Percentiles rank a stretch among this genome's conserved stretches.
Conservation (phyloP, 2,888 invertebrate genomes). For the Eristalis tenax region DNA sequence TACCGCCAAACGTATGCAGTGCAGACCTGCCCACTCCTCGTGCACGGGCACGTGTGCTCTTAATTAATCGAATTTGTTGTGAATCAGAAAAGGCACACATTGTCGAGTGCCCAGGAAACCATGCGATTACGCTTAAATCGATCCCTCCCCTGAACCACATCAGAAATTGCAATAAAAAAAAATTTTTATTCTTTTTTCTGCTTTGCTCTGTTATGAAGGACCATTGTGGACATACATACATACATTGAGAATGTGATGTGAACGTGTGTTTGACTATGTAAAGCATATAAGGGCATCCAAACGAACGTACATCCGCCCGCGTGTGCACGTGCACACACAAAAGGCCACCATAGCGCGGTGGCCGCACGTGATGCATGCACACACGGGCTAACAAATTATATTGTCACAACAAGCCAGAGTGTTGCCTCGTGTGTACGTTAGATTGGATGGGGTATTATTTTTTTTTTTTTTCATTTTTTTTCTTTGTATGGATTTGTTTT, state of each 20-base stretch:
- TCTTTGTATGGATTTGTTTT: constrained; percentile 64
- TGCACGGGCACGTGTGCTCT: no score
- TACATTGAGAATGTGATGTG: background rate
- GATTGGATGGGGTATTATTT: constrained; percentile 5
- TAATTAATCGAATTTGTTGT: no score
- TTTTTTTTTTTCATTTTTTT: background rate
- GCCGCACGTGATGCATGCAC: background rate
- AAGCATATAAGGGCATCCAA: background rate
- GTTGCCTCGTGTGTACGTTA: constrained; percentile 1
- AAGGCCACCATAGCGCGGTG: no score
- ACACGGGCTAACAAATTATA: background rate
- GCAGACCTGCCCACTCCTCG: no score
- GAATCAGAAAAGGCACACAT: no score
- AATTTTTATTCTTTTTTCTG: background rate
- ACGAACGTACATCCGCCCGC: background rate
- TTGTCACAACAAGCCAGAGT: background rate
- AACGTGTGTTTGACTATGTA: background rate
- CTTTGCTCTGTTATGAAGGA: background rate
- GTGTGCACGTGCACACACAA: background rate
- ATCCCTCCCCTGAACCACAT: no score
- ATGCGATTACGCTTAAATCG: no score
- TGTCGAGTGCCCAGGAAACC: no score
- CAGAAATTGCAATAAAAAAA: no score
- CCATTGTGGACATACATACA: background rate
- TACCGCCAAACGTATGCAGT: no score